phyloP scores from a whole-genome alignment of 30 jellyfish, hydroid and myxozoan genomes.

The Hydra vulgaris region DNA sequence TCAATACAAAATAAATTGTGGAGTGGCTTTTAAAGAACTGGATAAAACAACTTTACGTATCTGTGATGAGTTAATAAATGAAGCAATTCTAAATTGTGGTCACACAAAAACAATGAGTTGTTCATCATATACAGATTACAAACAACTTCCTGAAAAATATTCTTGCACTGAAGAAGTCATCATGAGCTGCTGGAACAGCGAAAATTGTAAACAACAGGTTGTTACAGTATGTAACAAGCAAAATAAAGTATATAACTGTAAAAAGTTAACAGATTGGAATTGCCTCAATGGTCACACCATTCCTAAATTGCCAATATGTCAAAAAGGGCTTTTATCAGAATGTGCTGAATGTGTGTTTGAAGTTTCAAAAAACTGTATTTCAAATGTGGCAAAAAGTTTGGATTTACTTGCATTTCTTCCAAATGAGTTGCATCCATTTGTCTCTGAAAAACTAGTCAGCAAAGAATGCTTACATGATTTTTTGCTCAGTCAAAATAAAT shows the following conservation, averaged over 20 bases:
- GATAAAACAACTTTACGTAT: not conserved
- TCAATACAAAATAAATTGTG: not conserved
- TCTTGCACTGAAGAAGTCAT: not conserved
- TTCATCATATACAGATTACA: constrained; percentile 1
- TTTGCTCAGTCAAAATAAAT: not conserved
- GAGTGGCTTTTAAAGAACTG: constrained; percentile 6
- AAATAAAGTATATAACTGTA: not conserved
- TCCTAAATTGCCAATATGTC: not conserved
- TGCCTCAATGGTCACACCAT: not conserved
- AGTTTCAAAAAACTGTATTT: not conserved
- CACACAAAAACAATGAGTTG: not conserved
- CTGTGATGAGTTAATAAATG: not conserved
- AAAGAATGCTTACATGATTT: not conserved
- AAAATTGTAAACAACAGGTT: not conserved
- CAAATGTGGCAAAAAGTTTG: not conserved
- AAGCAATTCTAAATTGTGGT: not conserved
- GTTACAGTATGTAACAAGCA: not conserved
- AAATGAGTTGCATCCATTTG: not conserved
- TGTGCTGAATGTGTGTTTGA: constrained; percentile 9
- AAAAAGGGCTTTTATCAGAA: constrained; percentile 3
- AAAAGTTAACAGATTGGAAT: not conserved
- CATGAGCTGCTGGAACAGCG: constrained; percentile 8
- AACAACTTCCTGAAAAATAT: not conserved
- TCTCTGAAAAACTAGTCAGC: not conserved
- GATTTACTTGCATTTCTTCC: not conserved